These are phyloP conservation scores for Pelochelys cantorii DNA, from an alignment of 2,797 vertebrate genomes.

Conservation along the genomic window DNA sequence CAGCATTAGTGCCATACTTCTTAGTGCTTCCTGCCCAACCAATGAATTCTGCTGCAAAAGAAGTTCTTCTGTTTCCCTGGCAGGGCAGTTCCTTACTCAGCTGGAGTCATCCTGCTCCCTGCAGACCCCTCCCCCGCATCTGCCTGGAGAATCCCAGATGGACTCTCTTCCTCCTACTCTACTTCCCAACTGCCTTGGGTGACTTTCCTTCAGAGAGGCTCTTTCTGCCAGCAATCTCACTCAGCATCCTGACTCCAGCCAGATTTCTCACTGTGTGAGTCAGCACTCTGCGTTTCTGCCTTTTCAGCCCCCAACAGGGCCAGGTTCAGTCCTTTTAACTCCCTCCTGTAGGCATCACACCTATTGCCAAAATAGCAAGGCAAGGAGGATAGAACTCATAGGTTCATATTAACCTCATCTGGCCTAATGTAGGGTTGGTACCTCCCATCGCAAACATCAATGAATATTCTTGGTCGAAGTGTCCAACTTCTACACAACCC, in stretches of 20 bases:
- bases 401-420: neutral
- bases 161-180: neutral
- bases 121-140: rapidly evolving
- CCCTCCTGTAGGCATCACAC: neutral
- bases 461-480: neutral
- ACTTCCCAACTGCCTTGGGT: neutral
- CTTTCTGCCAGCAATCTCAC: neutral
- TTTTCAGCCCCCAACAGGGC: neutral
- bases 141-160: neutral
- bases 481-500: neutral
- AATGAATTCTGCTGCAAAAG: neutral
- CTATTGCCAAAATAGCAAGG: neutral
- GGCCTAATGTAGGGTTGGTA: neutral
- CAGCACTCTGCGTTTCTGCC: neutral
- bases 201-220: neutral
- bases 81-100: neutral
- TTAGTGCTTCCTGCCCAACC: neutral
- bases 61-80: neutral
- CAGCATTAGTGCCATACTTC: neutral
- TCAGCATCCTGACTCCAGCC: neutral
- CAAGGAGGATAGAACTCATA: neutral
- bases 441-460: neutral
- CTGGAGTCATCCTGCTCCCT: neutral
- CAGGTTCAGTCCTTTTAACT: neutral
- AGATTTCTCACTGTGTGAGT: neutral